Conservation (phyloP, 2,888 invertebrate species). For the Drosophila pseudotakahashii region DNA sequence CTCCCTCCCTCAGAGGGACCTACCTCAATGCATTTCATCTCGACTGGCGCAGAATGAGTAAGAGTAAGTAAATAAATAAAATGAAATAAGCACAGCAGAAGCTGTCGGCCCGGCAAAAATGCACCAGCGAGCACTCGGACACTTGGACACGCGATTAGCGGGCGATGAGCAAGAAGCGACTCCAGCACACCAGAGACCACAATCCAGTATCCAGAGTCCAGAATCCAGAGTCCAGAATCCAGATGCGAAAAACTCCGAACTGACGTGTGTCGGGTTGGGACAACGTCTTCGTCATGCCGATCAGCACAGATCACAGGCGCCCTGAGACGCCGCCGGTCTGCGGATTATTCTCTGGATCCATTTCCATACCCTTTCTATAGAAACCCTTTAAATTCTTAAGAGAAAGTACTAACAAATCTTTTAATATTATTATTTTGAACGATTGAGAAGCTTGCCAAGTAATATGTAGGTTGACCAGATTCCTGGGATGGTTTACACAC, state of each 20-base stretch:
- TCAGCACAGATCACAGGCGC: conserved; percentile 64
- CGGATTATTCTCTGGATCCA: background rate
- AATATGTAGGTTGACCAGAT: no score
- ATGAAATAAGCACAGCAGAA: conserved; percentile 43
- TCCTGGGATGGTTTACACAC: no score
- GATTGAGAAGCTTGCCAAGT: no score
- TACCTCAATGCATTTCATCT: conserved; percentile 54
- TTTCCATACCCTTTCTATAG: background rate
- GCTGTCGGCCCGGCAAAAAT: conserved; percentile 46
- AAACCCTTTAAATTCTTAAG: no score
- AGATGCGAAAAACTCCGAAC: conserved; percentile 45
- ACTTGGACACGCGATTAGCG: conserved; percentile 29
- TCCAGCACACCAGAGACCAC: conserved; percentile 1
- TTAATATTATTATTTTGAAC: no score
- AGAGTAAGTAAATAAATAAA: conserved; percentile 27
- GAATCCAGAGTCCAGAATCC: conserved; percentile 2
- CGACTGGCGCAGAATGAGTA: conserved; percentile 20
- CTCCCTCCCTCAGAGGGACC: conserved; percentile 12
- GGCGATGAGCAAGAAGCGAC: conserved; percentile 36
- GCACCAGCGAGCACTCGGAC: conserved; percentile 18
- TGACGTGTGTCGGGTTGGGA: conserved; percentile 58
- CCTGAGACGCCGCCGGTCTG: conserved; percentile 54
- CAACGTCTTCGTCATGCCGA: conserved; percentile 52
- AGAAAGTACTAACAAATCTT: no score
- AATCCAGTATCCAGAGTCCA: background rate